A percentile compares a stretch with the other conserved stretches of the same genome.
Conservation (phyloP, 1,140 invertebrate species). For the Triops cancriformis region DNA sequence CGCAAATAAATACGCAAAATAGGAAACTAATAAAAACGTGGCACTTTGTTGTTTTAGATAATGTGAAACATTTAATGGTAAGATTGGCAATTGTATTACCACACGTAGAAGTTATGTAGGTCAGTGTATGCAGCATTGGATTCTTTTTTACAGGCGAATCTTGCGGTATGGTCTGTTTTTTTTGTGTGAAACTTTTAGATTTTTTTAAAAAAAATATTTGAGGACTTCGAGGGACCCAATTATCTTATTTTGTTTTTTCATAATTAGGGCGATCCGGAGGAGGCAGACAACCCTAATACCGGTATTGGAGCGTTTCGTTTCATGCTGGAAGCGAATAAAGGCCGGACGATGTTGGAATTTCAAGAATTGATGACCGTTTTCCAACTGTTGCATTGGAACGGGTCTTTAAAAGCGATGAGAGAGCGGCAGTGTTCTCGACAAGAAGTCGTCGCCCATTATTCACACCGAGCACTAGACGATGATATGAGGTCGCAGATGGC, state of each 20-base stretch:
- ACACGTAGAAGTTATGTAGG: too few relatives aligned
- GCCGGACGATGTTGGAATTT: slow-evolving; percentile 89
- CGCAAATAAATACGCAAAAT: too few relatives aligned
- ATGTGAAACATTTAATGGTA: background rate
- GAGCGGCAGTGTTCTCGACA: slow-evolving; percentile 83
- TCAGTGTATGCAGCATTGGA: too few relatives aligned
- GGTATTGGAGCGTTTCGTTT: slow-evolving; percentile 90
- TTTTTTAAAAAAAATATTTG: too few relatives aligned
- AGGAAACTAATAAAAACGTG: too few relatives aligned
- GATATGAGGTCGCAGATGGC: slow-evolving; percentile 95
- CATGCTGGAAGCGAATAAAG: slow-evolving; percentile 88
- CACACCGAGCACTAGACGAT: slow-evolving; percentile 74
- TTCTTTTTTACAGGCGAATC: too few relatives aligned
- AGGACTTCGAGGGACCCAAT: background rate
- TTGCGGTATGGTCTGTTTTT: slow-evolving; percentile 17
- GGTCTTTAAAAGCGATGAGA: slow-evolving; percentile 75
- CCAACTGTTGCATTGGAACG: slow-evolving; percentile 92
- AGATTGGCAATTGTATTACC: too few relatives aligned
- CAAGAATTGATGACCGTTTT: slow-evolving; percentile 96
- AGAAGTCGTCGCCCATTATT: slow-evolving; percentile 91
- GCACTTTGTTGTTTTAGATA: slow-evolving; percentile 3
- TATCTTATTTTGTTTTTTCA: background rate
- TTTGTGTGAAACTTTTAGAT: background rate
- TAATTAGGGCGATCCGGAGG: slow-evolving; percentile 44
- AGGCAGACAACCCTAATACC: slow-evolving; percentile 55